These are phyloP conservation scores for Pteronotus mesoamericanus DNA, from an alignment of 2,797 vertebrate genomes.

Conservation along the genomic window DNA sequence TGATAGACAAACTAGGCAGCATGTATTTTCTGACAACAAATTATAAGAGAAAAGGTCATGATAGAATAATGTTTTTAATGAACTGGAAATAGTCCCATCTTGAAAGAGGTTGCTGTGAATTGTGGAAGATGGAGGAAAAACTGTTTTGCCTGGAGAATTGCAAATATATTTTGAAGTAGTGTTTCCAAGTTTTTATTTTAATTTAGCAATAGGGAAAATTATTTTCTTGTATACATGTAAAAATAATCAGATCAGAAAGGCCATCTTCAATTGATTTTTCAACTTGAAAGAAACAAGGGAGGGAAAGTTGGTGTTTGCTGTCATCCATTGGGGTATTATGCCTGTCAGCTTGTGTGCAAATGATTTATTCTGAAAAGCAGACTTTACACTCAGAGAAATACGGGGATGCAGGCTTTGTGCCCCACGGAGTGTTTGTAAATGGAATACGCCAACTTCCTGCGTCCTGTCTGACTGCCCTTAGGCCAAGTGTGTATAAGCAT, in stretches of 20 bases:
- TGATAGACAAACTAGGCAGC: background rate
- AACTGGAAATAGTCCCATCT: slow-evolving; percentile 4
- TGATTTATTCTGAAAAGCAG: slow-evolving; percentile 64
- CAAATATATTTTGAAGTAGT: slow-evolving; percentile 14
- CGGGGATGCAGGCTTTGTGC: background rate
- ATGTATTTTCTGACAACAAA: background rate
- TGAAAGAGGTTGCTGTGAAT: slow-evolving; percentile 23
- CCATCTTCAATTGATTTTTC: slow-evolving; percentile 64
- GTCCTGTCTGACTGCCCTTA: background rate
- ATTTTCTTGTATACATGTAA: slow-evolving; percentile 42
- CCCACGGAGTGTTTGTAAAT: background rate
- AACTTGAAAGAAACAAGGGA: slow-evolving; percentile 46
- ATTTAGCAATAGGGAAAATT: slow-evolving; percentile 40
- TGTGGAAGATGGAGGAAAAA: background rate
- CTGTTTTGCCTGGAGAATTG: background rate
- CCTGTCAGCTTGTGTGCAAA: slow-evolving; percentile 57
- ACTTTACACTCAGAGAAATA: slow-evolving; percentile 19
- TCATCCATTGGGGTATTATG: background rate
- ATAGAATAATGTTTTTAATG: background rate
- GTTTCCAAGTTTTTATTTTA: slow-evolving; percentile 49
- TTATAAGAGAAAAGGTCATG: background rate
- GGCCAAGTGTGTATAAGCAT: background rate
- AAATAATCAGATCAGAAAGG: slow-evolving; percentile 47
- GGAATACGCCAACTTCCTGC: background rate
- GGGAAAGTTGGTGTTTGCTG: slow-evolving; percentile 34